Evolutionary conservation across 2,113 vertebrate species (phyloP).

Genomic region (Picathartes gymnocephalus): DNA sequence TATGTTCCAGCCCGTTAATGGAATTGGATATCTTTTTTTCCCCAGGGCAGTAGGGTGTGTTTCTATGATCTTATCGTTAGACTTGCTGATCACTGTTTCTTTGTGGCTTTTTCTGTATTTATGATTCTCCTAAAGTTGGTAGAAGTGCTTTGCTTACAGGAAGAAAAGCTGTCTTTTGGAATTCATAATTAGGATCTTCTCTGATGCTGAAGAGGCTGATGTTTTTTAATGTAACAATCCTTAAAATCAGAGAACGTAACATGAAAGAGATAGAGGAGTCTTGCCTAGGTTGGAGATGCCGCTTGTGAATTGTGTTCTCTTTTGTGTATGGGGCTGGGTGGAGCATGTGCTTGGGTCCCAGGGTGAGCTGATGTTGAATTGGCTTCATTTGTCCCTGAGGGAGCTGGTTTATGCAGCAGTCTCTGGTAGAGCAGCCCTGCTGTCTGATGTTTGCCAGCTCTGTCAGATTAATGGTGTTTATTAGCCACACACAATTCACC

Average conservation of each 20-base stretch:
- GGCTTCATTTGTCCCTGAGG: neutral
- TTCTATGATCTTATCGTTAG: neutral
- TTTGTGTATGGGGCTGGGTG: neutral
- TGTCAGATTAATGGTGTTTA: neutral
- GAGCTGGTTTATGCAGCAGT: neutral
- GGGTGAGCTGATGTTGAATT: neutral
- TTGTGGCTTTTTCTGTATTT: neutral
- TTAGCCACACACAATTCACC: neutral
- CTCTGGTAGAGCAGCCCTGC: neutral
- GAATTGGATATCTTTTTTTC: neutral
- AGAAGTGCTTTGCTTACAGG: neutral
- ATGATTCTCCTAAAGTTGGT: neutral
- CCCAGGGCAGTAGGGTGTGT: neutral
- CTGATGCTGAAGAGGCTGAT: neutral
- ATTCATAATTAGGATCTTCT: neutral
- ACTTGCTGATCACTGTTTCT: neutral
- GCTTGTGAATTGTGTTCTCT: neutral
- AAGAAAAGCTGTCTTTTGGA: neutral
- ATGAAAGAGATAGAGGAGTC: neutral
- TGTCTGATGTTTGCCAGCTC: neutral
- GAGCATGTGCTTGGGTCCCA: neutral
- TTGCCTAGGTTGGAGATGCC: neutral
- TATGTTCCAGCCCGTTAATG: neutral
- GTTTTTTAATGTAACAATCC: neutral
- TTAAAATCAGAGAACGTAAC: neutral